Evolutionary conservation across 2,888 invertebrate genomes (phyloP), one percentile per base, ranked within the genome.

Genomic region (Aplocera efformata): DNA sequence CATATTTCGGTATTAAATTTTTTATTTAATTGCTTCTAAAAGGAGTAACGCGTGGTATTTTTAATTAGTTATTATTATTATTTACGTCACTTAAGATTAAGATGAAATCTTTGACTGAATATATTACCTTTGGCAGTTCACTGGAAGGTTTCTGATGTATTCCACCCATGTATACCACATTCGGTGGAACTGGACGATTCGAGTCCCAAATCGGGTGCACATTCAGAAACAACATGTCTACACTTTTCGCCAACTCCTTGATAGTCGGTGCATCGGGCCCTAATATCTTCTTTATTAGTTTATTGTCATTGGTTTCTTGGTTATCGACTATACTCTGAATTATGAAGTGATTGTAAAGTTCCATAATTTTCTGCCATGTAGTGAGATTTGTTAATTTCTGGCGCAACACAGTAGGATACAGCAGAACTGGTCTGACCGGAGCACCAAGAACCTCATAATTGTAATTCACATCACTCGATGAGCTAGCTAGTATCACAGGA

Each of bases 401-500:
- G 6, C 42, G 32, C 24, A 34, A 27, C 9, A 23, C 27, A 23
- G 37, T 26, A 4, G 77, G 72, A 51, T 74, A 76, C 2, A 70
- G 29, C 1, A 72, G 50, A 0, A 31, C 20, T 0, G 77, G 75
- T 59, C 81, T 72, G 8, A 56, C 58, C 7, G 78, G 74, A 54
- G 72, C 78, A 7, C 81, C 82, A 1, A 79, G 42, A 0, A 60
- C 49, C 7, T 70, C 63, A 35, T 72, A 72, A 1, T 63, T 57
- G 1, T 53, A 51, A 7, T 57, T 46, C 64, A 61, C 1, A n/a
- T n/a, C n/a, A n/a, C n/a, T n/a, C n/a, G n/a, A n/a, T n/a, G n/a
- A n/a, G n/a, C n/a, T n/a, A n/a, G 81, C 60, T n/a, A 68, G 77
- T 40, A 89, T 76, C 0, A 77, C 52, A 1, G 85, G 79, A 5